These are phyloP conservation scores for Ichneumon xanthorius DNA, from an alignment of 2,888 invertebrate species.

Conservation along the genomic window DNA sequence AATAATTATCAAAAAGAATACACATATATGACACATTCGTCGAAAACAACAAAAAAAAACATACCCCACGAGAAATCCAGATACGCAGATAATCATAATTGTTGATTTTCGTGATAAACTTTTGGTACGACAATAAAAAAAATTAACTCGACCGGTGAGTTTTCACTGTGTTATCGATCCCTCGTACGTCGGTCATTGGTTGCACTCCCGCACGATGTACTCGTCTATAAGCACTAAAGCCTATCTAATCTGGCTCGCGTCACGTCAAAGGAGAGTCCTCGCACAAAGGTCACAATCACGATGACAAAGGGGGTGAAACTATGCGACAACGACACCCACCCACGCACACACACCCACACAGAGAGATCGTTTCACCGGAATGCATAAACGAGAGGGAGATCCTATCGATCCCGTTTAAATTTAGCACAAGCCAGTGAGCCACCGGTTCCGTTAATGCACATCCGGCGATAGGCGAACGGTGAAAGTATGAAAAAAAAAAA, in stretches of 20 bases:
- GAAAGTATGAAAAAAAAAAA: not conserved
- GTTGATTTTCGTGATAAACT: not conserved
- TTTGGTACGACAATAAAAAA: not conserved
- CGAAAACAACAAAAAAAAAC: slow-evolving; percentile 62
- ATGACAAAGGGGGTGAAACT: slow-evolving; percentile 3
- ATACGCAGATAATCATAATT: slow-evolving; percentile 82
- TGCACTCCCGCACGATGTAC: not conserved
- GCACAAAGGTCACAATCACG: slow-evolving; percentile 59
- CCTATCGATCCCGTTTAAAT: slow-evolving; percentile 59
- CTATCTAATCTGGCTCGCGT: slow-evolving; percentile 21
- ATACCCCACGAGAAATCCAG: slow-evolving; percentile 84
- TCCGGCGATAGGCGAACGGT: slow-evolving; percentile 7
- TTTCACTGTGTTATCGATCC: slow-evolving; percentile 18
- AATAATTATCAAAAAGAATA: slow-evolving; percentile 26
- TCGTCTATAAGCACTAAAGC: not conserved
- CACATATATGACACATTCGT: not conserved
- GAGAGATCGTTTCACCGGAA: slow-evolving; percentile 29
- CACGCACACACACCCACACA: slow-evolving; percentile 3
- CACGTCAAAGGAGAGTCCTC: slow-evolving; percentile 35
- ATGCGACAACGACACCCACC: slow-evolving; percentile 18
- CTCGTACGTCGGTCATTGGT: not conserved
- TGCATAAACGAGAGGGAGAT: slow-evolving; percentile 36
- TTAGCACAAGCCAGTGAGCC: slow-evolving; percentile 43
- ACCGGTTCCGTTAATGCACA: slow-evolving; percentile 41
- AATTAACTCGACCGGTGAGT: not conserved